A percentile compares a stretch with the other conserved stretches of the same genome.
These are phyloP conservation scores for Neosalanx taihuensis DNA, from an alignment of 2,797 vertebrate species.

Conservation along the genomic window DNA sequence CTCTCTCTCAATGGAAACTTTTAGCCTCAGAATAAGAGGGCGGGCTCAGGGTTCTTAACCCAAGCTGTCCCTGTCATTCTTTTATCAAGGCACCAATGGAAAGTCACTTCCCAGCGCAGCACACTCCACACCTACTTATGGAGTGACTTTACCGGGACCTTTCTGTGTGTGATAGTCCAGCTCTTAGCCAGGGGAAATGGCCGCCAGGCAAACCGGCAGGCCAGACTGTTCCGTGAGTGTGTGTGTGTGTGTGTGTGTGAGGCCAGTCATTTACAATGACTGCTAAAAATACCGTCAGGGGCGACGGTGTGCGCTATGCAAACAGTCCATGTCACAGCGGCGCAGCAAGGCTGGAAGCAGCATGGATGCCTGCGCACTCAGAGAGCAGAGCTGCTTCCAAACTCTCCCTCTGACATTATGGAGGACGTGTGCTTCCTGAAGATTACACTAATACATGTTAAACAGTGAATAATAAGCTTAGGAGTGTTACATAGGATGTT, in stretches of 20 bases:
- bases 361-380: conserved; percentile 23
- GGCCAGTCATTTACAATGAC: conserved; percentile 60
- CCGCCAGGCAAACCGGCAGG: conserved; percentile 42
- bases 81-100: conserved; percentile 67
- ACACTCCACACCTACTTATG: conserved; percentile 44
- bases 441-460: conserved; percentile 23
- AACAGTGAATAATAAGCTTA: conserved; percentile 30
- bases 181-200: conserved; percentile 41
- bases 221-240: conserved; percentile 28
- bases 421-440: conserved; percentile 19
- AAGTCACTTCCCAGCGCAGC: conserved; percentile 55
- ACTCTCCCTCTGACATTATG: conserved; percentile 32
- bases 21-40: conserved; percentile 70
- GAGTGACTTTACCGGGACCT: conserved; percentile 35
- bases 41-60: conserved; percentile 17
- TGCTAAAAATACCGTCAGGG: conserved; percentile 72
- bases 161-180: conserved; percentile 48
- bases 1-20: conserved; percentile 81
- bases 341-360: neutral
- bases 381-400: conserved; percentile 25
- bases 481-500: conserved; percentile 1
- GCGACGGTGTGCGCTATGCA: conserved; percentile 59
- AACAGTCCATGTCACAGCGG: conserved; percentile 56
- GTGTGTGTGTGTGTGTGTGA: conserved; percentile 13
- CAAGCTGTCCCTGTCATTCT: conserved; percentile 53